Conservation (phyloP, 2,797 vertebrate species). For the Merluccius polli region DNA sequence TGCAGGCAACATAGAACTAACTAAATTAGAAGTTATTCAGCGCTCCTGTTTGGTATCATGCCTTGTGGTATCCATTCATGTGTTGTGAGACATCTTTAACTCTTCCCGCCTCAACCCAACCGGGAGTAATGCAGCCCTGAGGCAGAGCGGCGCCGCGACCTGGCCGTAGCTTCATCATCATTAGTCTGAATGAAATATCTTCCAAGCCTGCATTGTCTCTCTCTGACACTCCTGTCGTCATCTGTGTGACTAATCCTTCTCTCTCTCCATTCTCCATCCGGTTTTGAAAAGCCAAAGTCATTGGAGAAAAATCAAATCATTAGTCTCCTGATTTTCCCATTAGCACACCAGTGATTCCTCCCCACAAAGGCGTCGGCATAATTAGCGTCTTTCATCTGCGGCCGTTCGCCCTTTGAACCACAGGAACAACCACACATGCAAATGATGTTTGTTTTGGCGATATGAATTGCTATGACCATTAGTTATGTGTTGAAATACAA, state of each 20-base stretch:
- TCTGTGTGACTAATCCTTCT: conserved; percentile 23
- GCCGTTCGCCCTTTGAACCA: conserved; percentile 61
- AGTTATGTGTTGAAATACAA: background rate
- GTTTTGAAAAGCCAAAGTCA: conserved; percentile 53
- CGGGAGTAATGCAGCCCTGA: conserved; percentile 4
- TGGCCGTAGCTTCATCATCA: conserved; percentile 49
- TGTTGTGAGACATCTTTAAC: background rate
- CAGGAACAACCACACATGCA: conserved; percentile 41
- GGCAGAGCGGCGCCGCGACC: conserved; percentile 44
- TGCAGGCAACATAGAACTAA: background rate
- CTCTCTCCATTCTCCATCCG: conserved; percentile 47
- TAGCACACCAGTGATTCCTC: conserved; percentile 67
- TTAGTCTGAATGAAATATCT: conserved; percentile 49
- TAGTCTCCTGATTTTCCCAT: conserved; percentile 74
- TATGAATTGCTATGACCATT: too few species aligned
- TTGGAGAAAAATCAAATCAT: conserved; percentile 64
- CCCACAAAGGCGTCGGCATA: conserved; percentile 56
- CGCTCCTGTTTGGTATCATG: background rate
- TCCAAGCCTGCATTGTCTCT: conserved; percentile 41
- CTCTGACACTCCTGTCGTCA: conserved; percentile 21
- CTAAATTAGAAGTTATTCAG: background rate
- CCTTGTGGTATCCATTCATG: background rate
- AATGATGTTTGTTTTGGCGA: background rate
- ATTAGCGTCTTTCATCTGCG: conserved; percentile 74
- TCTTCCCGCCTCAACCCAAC: background rate